phyloP scores from a whole-genome alignment of 23 tunicate genomes.

The Trididemnum nubilum region DNA sequence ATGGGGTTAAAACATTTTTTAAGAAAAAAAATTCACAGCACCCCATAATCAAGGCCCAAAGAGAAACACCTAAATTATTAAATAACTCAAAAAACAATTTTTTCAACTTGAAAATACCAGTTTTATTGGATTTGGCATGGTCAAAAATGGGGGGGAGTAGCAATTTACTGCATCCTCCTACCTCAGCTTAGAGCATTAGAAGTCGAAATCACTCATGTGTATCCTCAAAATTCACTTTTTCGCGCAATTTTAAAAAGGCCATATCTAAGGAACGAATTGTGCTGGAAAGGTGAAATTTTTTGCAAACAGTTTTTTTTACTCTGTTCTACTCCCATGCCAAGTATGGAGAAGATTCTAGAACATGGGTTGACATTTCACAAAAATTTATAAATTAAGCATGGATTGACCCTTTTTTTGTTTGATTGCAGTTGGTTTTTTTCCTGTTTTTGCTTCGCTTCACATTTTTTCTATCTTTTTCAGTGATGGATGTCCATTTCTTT shows the following conservation, averaged over 20 bases:
- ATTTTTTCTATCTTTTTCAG: too few species aligned
- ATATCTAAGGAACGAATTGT: not conserved
- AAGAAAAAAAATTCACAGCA: not conserved
- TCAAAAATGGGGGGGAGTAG: not conserved
- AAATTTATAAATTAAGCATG: not conserved
- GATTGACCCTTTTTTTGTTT: too few species aligned
- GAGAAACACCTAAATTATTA: not conserved
- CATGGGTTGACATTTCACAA: not conserved
- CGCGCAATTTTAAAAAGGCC: not conserved
- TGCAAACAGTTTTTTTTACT: not conserved
- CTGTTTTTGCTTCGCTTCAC: too few species aligned
- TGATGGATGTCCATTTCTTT: slow-evolving; percentile 64
- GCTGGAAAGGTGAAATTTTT: not conserved
- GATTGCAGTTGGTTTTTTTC: too few species aligned
- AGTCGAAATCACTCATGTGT: not conserved
- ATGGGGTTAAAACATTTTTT: not conserved
- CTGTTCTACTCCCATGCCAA: not conserved
- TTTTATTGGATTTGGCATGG: not conserved
- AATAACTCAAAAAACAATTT: not conserved
- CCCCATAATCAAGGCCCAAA: not conserved
- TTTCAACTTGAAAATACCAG: not conserved
- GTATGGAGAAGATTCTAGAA: not conserved
- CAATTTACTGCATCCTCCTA: not conserved
- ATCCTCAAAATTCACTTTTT: not conserved
- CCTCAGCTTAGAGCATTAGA: not conserved